These are phyloP conservation scores for Idris sp. DNA, from an alignment of 1,140 invertebrate species.

Conservation along the genomic window DNA sequence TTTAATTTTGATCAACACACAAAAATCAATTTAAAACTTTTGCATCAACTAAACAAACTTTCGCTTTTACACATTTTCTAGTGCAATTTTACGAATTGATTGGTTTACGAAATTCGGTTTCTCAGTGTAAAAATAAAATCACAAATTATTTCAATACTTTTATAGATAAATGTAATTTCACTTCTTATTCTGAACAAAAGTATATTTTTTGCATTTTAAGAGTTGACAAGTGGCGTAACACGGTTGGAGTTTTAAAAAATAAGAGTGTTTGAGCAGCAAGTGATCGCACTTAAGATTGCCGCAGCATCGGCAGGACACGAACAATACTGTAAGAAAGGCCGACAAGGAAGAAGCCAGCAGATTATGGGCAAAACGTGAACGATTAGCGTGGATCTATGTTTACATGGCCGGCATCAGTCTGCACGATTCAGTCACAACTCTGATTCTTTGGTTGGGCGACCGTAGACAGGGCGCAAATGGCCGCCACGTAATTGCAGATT, in stretches of 20 bases:
- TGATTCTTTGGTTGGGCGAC: slow-evolving; percentile 4
- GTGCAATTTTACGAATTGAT: too few relatives aligned
- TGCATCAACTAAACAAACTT: too few relatives aligned
- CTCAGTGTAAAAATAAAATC: too few relatives aligned
- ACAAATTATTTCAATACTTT: background rate
- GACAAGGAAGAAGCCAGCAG: slow-evolving; percentile 67
- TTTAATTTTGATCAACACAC: too few relatives aligned
- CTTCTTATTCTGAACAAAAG: too few relatives aligned
- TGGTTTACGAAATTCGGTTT: too few relatives aligned
- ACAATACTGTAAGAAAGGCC: slow-evolving; percentile 75
- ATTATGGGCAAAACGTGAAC: slow-evolving; percentile 78
- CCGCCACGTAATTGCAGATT: slow-evolving; percentile 67
- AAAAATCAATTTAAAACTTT: too few relatives aligned
- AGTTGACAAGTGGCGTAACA: slow-evolving; percentile 59
- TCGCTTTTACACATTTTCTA: too few relatives aligned
- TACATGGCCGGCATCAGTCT: slow-evolving; percentile 61
- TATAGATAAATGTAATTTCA: slow-evolving; percentile 40
- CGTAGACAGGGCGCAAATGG: slow-evolving; percentile 46
- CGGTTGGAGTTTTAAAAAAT: slow-evolving; percentile 50
- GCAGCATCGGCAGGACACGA: slow-evolving; percentile 66
- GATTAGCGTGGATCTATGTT: slow-evolving; percentile 75
- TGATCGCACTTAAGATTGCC: slow-evolving; percentile 76
- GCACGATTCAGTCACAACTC: slow-evolving; percentile 51
- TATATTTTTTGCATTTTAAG: too few relatives aligned
- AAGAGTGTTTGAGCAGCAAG: slow-evolving; percentile 55